A percentile compares a stretch with the other conserved stretches of the same genome.
phyloP scores from a whole-genome alignment of 1,140 invertebrate species.

The Drosophila obscura region DNA sequence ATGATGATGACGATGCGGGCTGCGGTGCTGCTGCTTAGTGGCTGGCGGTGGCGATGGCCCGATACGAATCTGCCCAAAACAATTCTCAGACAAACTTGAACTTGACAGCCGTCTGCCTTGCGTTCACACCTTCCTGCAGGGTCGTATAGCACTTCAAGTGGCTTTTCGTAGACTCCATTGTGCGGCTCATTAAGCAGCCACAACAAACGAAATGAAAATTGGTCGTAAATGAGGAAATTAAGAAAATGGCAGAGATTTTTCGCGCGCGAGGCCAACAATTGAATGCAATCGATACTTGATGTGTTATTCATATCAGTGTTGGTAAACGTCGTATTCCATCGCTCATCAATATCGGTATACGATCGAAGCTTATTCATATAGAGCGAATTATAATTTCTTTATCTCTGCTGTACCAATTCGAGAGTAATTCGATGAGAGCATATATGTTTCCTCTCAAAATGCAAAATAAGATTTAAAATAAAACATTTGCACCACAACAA shows the following conservation, averaged over 20 bases:
- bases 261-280: constrained; percentile 4
- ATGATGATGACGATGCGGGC: constrained; percentile 1
- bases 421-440: too few relatives aligned
- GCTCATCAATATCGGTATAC: too few relatives aligned
- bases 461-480: too few relatives aligned
- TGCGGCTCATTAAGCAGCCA: constrained; percentile 35
- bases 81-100: constrained; percentile 72
- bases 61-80: constrained; percentile 72
- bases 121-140: constrained; percentile 54
- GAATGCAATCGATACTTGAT: constrained; percentile 9
- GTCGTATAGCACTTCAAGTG: constrained; percentile 41
- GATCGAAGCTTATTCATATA: too few relatives aligned
- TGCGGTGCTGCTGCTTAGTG: constrained; percentile 17
- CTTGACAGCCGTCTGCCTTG: constrained; percentile 64
- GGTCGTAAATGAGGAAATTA: constrained; percentile 22
- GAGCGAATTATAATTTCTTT: too few relatives aligned
- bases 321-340: too few relatives aligned
- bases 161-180: constrained; percentile 30
- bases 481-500: too few relatives aligned
- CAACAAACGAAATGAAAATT: constrained; percentile 39
- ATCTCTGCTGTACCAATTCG: too few relatives aligned
- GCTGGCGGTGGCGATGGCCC: constrained; percentile 15
- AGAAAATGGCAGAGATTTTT: constrained; percentile 10
- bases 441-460: too few relatives aligned
- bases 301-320: too few relatives aligned